Evolutionary conservation across 1,140 invertebrate genomes (phyloP), one percentile per base, ranked within the genome.

Genomic region (Neocloeon triangulifer): DNA sequence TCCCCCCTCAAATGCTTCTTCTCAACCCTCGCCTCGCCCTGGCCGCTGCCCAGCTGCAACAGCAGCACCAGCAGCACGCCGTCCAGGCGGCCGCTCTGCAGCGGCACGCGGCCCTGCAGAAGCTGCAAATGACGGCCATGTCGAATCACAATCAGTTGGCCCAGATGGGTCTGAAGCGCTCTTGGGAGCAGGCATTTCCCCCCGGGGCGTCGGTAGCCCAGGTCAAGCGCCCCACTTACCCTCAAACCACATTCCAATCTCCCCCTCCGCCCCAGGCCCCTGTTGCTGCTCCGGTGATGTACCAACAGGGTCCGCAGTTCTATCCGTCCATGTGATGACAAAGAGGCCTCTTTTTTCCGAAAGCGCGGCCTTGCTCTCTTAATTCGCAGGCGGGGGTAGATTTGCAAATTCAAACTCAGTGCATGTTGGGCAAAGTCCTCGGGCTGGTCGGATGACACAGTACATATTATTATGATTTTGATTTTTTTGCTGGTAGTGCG

Each of bases 111-210:
- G 15, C 20, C 17, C 14, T 13, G 20, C 8, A 21, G 20, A 9
- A 32, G 30, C 25, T 39, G 10, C 37, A 26, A 27, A 23, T 36
- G 19, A 39, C 37, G 34, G 34, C 30, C 28, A 28, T 39, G n/a
- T n/a, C n/a, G n/a, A n/a, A n/a, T n/a, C n/a, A n/a, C n/a, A n/a
- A n/a, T n/a, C n/a, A n/a, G n/a, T n/a, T n/a, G n/a, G n/a, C 43
- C 45, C 8, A 49, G 39, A 32, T 40, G 49, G 30, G 46, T 49
- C n/a, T 56, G 49, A 48, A 61, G 50, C 29, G 56, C 46, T 49
- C 54, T n/a, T 54, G 43, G 45, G 43, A 55, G 32, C 47, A 54
- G 33, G 42, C 38, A 25, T 56, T 55, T 41, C 47, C 41, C 12
- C 41, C 43, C 27, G 44, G 46, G 30, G 36, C 36, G 25, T 33